These are phyloP conservation scores for Chaetophractus vellerosus DNA, from an alignment of 2,797 vertebrate genomes.

Conservation along the genomic window DNA sequence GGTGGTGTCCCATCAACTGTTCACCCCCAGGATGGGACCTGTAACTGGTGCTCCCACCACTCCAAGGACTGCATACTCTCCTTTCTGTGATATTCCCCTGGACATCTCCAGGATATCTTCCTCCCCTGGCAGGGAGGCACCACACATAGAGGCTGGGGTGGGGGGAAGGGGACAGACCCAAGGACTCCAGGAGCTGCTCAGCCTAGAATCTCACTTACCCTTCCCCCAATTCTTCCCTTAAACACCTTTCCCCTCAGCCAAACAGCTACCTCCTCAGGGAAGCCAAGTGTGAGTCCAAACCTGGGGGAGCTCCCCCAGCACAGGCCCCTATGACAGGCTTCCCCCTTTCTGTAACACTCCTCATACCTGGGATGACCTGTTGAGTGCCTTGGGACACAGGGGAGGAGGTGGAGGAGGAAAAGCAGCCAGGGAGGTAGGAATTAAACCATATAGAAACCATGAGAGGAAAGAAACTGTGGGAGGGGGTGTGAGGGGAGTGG, in stretches of 20 bases:
- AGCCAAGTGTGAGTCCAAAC: neutral
- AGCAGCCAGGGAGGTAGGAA: neutral
- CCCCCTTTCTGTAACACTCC: neutral
- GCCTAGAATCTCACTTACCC: neutral
- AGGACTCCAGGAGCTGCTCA: neutral
- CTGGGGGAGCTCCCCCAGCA: neutral
- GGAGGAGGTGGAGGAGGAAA: neutral
- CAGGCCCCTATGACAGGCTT: neutral
- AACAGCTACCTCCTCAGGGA: neutral
- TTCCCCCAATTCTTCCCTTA: constrained; percentile 32
- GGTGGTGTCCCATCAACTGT: neutral
- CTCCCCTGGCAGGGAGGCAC: neutral
- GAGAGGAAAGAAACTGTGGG: constrained; percentile 10
- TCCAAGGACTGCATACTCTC: neutral
- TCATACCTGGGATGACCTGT: neutral
- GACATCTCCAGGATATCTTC: neutral
- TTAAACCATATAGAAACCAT: constrained; percentile 9
- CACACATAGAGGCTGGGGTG: neutral
- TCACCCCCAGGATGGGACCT: neutral
- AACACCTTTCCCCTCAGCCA: neutral
- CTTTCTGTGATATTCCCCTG: neutral
- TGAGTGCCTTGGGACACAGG: neutral
- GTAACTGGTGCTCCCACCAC: neutral
- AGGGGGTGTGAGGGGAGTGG: neutral
- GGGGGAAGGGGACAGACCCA: neutral